Evolutionary conservation across 2,888 invertebrate species (phyloP), one percentile per base, ranked within the genome.

Genomic region (Amiota minor): DNA sequence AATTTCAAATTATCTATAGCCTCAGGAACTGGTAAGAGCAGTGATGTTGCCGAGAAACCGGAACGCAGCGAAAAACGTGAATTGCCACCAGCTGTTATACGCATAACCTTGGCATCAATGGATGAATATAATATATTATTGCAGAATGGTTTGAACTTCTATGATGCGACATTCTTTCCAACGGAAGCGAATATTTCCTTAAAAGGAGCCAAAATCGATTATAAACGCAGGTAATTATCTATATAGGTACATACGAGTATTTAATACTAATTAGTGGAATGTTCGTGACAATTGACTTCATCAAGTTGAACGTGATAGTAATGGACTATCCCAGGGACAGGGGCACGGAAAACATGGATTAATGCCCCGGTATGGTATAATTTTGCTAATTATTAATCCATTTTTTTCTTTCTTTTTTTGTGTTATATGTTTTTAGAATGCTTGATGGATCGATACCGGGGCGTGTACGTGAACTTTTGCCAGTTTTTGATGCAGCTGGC

Each of bases 81-180:
- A 77, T 88, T 89, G 76, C 91, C 92, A 9, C 92, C 92, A 74
- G 93, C 93, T 76, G 93, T 94, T 11, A 92, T 95, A 59, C 92
- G 95, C 74, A 92, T 95, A 73, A 95, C 95, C 1, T 90, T 95
- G 78, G 95, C 95, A 73, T 94, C 92, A 73, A 91, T 94, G 77
- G 95, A 95, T 80, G 95, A 95, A 86, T 94, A 93, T 81, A 94
- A 95, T 89, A 93, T 93, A 82, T 91, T 96, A 72, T 91, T 96
- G 73, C 95, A 96, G 89, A 95, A 95, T 85, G 96, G 96, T 0
- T 91, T 96, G 74, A 95, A 96, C 90, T 96, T 96, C 91, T 96
- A 95, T 87, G 96, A 95, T 20, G 96, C 96, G 62, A 96, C 96
- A 35, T 96, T 94, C 91, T 96, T 96, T 90, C 96, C 96, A 68